phyloP scores from a whole-genome alignment of 2,888 invertebrate species.

The Hypsopygia costalis region DNA sequence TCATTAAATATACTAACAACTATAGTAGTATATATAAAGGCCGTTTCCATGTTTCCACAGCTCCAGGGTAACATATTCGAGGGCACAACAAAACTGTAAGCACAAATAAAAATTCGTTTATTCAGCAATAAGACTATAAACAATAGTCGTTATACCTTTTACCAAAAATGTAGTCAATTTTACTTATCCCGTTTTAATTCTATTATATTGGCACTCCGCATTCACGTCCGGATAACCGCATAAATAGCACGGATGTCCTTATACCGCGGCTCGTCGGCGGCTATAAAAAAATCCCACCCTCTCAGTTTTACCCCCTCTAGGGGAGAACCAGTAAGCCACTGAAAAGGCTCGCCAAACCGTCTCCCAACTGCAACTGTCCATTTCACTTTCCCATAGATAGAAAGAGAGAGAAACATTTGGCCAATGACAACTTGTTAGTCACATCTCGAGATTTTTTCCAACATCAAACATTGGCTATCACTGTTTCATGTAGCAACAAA shows the following conservation, averaged over 20 bases:
- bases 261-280: constrained; percentile 50
- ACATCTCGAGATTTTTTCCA: constrained; percentile 21
- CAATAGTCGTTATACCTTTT: too few species aligned
- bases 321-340: constrained; percentile 25
- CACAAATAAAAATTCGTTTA: too few species aligned
- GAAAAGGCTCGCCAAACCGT: constrained; percentile 14
- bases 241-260: constrained; percentile 62
- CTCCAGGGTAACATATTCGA: too few species aligned
- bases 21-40: too few species aligned
- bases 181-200: not conserved
- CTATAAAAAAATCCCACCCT: constrained; percentile 42
- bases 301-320: constrained; percentile 9
- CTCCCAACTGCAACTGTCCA: not conserved
- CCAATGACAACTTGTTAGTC: constrained; percentile 24
- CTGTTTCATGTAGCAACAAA: not conserved
- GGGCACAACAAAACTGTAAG: too few species aligned
- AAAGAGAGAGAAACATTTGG: constrained; percentile 1
- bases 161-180: too few species aligned
- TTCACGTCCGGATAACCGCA: constrained; percentile 49
- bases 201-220: constrained; percentile 6
- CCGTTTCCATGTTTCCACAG: too few species aligned
- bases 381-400: not conserved
- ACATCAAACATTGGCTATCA: not conserved
- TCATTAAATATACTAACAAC: too few species aligned
- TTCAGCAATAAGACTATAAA: too few species aligned